Percentiles rank a stretch among this genome's conserved stretches.
These are phyloP conservation scores for Drepanosiphum platanoidis DNA, from an alignment of 2,888 invertebrate species.

Conservation along the genomic window DNA sequence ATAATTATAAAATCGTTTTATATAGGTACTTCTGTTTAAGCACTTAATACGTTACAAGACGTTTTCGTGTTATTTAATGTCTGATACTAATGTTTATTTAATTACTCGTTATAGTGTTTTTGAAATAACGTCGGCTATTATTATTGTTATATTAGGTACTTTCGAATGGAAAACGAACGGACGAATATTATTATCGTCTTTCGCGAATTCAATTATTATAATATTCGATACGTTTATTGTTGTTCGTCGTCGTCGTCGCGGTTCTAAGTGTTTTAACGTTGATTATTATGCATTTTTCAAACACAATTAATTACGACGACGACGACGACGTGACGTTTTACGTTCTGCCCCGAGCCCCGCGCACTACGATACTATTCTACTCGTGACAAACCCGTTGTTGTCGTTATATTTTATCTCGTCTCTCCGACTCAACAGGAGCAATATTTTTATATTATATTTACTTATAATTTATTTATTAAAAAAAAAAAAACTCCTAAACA, in stretches of 20 bases:
- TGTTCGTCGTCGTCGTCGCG: neutral
- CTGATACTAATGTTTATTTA: conserved; percentile 2
- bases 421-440: too few relatives aligned
- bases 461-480: too few relatives aligned
- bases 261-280: neutral
- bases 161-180: neutral
- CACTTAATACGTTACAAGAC: neutral
- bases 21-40: neutral
- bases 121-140: neutral
- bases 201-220: neutral
- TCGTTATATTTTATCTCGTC: too few relatives aligned
- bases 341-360: neutral
- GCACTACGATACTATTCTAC: neutral
- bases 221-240: neutral
- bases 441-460: neutral
- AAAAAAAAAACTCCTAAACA: too few relatives aligned
- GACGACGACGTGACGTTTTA: neutral
- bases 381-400: neutral
- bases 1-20: neutral
- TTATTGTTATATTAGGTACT: too few relatives aligned
- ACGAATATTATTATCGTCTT: neutral
- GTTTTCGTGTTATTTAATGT: neutral
- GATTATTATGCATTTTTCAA: neutral
- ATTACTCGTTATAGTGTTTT: conserved; percentile 1
- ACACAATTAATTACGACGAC: neutral